These are phyloP conservation scores for Eulithis prunata DNA, from an alignment of 2,888 invertebrate species.

Conservation along the genomic window DNA sequence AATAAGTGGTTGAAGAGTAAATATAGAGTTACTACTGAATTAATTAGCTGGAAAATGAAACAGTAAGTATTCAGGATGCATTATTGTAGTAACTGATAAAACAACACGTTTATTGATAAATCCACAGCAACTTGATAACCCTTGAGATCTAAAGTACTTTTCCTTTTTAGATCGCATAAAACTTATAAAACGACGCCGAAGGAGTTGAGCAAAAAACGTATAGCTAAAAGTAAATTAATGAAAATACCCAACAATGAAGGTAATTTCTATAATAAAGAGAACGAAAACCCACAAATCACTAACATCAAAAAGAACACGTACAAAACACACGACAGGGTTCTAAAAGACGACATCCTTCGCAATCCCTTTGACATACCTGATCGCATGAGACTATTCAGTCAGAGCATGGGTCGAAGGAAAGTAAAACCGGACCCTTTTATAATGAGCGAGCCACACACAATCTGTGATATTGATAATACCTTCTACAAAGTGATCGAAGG, in stretches of 20 bases:
- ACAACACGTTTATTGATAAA: no score
- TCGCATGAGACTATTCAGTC: slow-evolving; percentile 39
- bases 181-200: slow-evolving; percentile 27
- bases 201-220: slow-evolving; percentile 34
- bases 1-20: not conserved
- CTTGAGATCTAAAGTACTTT: not conserved
- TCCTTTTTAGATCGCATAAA: slow-evolving; percentile 29
- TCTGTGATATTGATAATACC: slow-evolving; percentile 50
- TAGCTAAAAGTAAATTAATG: slow-evolving; percentile 33
- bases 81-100: no score
- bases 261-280: slow-evolving; percentile 33
- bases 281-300: slow-evolving; percentile 25
- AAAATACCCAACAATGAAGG: slow-evolving; percentile 33
- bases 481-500: slow-evolving; percentile 55
- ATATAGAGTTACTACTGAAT: not conserved
- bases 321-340: slow-evolving; percentile 30
- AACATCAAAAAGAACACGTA: slow-evolving; percentile 18
- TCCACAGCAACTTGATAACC: no score
- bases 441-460: slow-evolving; percentile 46
- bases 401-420: slow-evolving; percentile 35
- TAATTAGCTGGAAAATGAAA: slow-evolving; percentile 2
- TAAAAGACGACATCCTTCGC: slow-evolving; percentile 28
- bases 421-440: slow-evolving; percentile 42
- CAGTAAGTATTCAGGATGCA: not conserved
- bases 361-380: slow-evolving; percentile 48